phyloP scores from a whole-genome alignment of 1,140 invertebrate genomes.

The Drosophila pectinifera region DNA sequence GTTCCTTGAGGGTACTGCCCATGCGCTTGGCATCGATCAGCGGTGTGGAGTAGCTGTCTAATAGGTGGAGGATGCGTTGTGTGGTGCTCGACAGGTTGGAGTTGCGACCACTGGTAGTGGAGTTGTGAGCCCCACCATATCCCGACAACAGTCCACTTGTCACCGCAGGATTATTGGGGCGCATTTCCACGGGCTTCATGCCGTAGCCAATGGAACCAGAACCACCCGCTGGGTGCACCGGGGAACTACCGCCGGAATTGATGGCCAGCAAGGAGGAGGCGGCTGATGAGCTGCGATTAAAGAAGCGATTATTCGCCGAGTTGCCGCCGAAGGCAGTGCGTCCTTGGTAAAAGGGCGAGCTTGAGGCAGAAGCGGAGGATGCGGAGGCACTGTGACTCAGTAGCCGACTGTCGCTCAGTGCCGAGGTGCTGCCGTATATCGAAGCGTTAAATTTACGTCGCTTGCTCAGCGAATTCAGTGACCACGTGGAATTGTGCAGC shows the following conservation, averaged over 20 bases:
- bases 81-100: conserved; percentile 87
- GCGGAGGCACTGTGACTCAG: conserved; percentile 54
- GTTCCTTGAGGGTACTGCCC: conserved; percentile 85
- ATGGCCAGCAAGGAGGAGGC: conserved; percentile 29
- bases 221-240: conserved; percentile 19
- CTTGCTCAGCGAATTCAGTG: conserved; percentile 67
- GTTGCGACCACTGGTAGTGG: background rate
- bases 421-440: conserved; percentile 83
- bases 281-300: conserved; percentile 55
- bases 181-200: conserved; percentile 65
- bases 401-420: conserved; percentile 79
- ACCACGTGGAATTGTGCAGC: conserved; percentile 78
- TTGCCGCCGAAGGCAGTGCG: conserved; percentile 92
- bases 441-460: conserved; percentile 78
- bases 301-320: conserved; percentile 87
- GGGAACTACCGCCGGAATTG: conserved; percentile 51
- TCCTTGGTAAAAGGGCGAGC: conserved; percentile 92
- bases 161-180: conserved; percentile 22
- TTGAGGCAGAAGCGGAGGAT: conserved; percentile 18
- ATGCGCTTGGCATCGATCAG: conserved; percentile 90
- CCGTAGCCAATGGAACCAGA: conserved; percentile 14
- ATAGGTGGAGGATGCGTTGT: conserved; percentile 89
- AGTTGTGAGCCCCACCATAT: background rate
- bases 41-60: conserved; percentile 91
- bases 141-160: background rate